Evolutionary conservation across 2,113 vertebrate genomes (phyloP).

Genomic region (Alligator sinensis): DNA sequence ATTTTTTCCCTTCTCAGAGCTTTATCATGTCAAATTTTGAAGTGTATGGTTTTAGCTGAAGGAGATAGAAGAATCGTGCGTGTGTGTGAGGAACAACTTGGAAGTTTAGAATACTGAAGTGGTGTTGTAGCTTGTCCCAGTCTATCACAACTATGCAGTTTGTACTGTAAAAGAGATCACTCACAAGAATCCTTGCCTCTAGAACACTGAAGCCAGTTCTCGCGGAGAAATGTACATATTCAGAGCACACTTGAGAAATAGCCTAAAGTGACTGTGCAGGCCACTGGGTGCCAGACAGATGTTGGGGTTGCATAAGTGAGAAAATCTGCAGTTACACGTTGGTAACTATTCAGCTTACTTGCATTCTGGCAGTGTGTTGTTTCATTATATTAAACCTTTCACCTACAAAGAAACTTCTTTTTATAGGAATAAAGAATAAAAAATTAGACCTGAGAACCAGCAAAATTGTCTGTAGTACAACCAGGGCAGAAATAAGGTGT

Average conservation of each 20-base stretch:
- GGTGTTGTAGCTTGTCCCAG: too few species aligned
- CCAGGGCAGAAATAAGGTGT: neutral
- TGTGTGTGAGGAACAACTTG: neutral
- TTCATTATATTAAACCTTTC: neutral
- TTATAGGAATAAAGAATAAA: neutral
- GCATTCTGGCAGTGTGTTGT: neutral
- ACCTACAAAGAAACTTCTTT: neutral
- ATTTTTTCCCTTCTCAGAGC: neutral
- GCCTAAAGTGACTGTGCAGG: neutral
- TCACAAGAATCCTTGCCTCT: too few species aligned
- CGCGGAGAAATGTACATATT: neutral
- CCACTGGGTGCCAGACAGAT: neutral
- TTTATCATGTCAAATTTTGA: neutral
- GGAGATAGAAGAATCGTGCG: neutral
- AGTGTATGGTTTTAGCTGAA: neutral
- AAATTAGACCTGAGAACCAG: neutral
- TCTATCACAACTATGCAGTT: too few species aligned
- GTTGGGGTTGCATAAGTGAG: rapidly evolving
- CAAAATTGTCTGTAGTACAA: neutral
- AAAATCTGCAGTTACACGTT: neutral
- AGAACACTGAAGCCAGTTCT: neutral
- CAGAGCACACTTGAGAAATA: neutral
- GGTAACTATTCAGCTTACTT: neutral
- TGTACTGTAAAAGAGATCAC: too few species aligned
- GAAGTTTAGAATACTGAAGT: neutral